Evolutionary conservation across 2,888 invertebrate species (phyloP), one percentile per base, ranked within the genome.

Genomic region (Exephanes ischioxanthus): DNA sequence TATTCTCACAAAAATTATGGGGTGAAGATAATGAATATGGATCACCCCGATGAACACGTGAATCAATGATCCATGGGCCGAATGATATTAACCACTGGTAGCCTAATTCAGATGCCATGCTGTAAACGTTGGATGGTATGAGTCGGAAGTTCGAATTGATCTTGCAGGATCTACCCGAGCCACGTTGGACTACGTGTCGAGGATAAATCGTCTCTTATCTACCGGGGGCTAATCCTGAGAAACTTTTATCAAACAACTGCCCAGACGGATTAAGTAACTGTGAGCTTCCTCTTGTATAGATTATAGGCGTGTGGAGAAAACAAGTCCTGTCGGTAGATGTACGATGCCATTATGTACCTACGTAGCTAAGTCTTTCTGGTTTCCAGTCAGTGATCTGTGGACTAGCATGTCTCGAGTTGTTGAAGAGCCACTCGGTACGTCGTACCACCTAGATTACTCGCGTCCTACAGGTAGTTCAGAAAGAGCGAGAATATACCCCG

Each of bases 371-470:
- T 73, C 76, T 83, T 58, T 61, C 53, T n/a, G 70, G 71, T 80
- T 33, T 53, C 45, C 77, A 67, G 73, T 73, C 48, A 19, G 68
- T 68, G 73, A 77, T 72, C 67, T 73, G 78, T 70, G 51, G 68
- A 83, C 73, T 83, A 45, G 63, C 68, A 70, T 53, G 68, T 83
- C 51, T 63, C 68, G 61, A 41, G 22, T 76, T 80, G 70, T 75
- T 80, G 75, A 75, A 70, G 75, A 80, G 30, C 63, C 70, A 75
- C 73, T 73, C 67, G 48, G n/a, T 73, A 51, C 73, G 48, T 63
- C 70, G 33, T 58, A 71, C 80, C 70, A 71, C 71, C 75, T 71
- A 84, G 83, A 76, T 84, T 80, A 80, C 75, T 75, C 73, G 71
- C 63, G 72, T 81, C 81, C 63, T 77, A 81, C 30, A 41, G 77